Evolutionary conservation across 92 coral and sea anemone genomes (phyloP), one percentile per base, ranked within the genome.

Genomic region (Galaxea fascicularis): DNA sequence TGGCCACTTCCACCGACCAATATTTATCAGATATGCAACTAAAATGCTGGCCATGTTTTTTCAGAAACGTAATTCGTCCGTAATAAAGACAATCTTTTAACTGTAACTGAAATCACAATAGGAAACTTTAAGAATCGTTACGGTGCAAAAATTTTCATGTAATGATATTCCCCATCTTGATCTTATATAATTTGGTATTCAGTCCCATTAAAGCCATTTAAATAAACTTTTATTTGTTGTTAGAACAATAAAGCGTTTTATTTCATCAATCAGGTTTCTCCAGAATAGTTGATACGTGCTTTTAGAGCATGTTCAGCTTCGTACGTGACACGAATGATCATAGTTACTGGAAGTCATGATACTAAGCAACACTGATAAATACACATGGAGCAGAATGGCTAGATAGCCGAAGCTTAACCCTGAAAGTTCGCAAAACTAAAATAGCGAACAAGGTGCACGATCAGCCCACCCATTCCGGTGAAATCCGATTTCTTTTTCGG

Each of bases 11-110:
- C 60, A 41, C 46, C 51, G 8, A 8, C 51, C 65, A 68, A 79
- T 79, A 79, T 79, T 53, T 41, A 10, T 15, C 41, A 79, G 64
- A 49, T 67, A 51, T 66, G 75, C 14, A 29, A 51, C 46, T 52
- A 79, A 47, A n/a, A 51, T 14, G 74, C 22, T 35, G 62, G 46
- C 10, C 84, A 51, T 66, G 14, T 51, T 51, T 79, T 63, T 26
- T 10, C 16, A n/a, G 30, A 15, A 27, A 67, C 74, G 74, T 35
- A 79, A 66, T 66, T 79, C 74, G 3, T 79, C n/a, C 72, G 16
- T 51, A 35, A 57, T 0, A 63, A 79, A 22, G 21, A 17, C 49
- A 14, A 22, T 14, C 35, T 21, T 8, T 13, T 16, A 79, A 46
- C 24, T 29, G 65, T 52, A 26, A 52, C 17, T 46, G 46, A 49